A percentile compares a stretch with the other conserved stretches of the same genome.
phyloP scores from a whole-genome alignment of 92 coral and sea anemone species.

The Hydrozoanthus gracilis region DNA sequence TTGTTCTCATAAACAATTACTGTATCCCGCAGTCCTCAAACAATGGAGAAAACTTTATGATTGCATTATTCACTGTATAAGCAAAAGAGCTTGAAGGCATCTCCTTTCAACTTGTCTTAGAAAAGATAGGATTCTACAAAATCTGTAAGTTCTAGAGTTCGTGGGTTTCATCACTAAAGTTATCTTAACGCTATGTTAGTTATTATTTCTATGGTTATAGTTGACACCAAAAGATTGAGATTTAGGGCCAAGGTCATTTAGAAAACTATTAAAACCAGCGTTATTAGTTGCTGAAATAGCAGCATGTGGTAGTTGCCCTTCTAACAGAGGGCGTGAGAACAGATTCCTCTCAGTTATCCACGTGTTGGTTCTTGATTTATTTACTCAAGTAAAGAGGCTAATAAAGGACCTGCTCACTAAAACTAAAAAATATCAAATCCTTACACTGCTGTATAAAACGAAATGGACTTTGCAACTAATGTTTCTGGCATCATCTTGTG shows the following conservation, averaged over 20 bases:
- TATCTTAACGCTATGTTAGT: neutral
- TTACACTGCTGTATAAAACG: neutral
- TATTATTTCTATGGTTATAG: neutral
- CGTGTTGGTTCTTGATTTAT: conserved; percentile 15
- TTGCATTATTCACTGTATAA: neutral
- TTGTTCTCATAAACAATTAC: conserved; percentile 28
- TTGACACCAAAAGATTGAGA: too few species aligned
- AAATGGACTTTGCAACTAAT: neutral
- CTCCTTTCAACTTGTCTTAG: neutral
- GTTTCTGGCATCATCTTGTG: neutral
- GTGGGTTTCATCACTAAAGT: neutral
- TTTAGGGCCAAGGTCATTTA: neutral
- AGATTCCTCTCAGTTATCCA: neutral
- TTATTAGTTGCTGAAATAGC: neutral
- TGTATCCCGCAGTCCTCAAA: conserved; percentile 17
- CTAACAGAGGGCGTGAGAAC: conserved; percentile 41
- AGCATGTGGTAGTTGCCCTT: conserved; percentile 40
- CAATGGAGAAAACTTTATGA: conserved; percentile 2
- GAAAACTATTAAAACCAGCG: neutral
- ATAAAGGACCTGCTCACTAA: conserved; percentile 4
- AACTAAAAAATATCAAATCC: neutral
- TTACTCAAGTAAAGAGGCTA: conserved; percentile 24
- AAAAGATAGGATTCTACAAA: neutral
- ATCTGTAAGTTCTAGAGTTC: too few species aligned
- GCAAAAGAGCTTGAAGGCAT: neutral